Base-by-base conservation (phyloP, 2,888 invertebrate genomes). In the Bruchidius siliquastri region DNA sequence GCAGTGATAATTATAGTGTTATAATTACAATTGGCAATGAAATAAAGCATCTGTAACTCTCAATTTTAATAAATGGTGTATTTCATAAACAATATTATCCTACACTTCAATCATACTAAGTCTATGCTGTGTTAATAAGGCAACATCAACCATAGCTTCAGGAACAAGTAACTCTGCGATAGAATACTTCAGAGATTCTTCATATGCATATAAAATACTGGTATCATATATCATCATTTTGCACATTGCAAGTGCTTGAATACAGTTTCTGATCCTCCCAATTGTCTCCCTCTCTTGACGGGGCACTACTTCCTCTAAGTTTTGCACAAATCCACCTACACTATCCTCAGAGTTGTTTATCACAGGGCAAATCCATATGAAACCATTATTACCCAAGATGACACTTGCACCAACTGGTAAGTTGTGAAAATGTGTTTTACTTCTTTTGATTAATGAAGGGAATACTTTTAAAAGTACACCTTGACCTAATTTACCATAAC, bases 361-460 rank as follows among this genome's bases (percentile, higher is more conserved):
- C 4, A 88, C 90, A 0, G 96, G 94, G 74, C 93, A 93, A 74
- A 99, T 93, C 97, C 98, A 99, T 77, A 99, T 92, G 82, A 93
- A 97, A 0, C 99, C 99, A 86, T 99, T 98, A 84, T 97, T 97
- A 8, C 99, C 99, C 22, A 99, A 90, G 75, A 99, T 97, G 22
- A 99, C 88, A 75, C 95, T 95, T 0, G 95, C 95, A 0, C 98
- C 98, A 84, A 95, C 95, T 0, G 95, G 92, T 73, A 99, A 88
- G 86, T 94, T 94, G 85, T 99, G 98, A 84, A 98, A 98, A 86
- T 99, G 98, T 71, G 96, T 96, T 86, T 99, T 99, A 74, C 97
- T 92, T 21, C 97, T 90, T 84, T 96, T 96, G 21, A 99, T 92
- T 32, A 99, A 87, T 0, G 96, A 95, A 0, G 98, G 96, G 70